Percentiles rank a stretch among this genome's conserved stretches.
Conservation (phyloP, 1,140 invertebrate species). For the Tetranychus cinnabarinus region DNA sequence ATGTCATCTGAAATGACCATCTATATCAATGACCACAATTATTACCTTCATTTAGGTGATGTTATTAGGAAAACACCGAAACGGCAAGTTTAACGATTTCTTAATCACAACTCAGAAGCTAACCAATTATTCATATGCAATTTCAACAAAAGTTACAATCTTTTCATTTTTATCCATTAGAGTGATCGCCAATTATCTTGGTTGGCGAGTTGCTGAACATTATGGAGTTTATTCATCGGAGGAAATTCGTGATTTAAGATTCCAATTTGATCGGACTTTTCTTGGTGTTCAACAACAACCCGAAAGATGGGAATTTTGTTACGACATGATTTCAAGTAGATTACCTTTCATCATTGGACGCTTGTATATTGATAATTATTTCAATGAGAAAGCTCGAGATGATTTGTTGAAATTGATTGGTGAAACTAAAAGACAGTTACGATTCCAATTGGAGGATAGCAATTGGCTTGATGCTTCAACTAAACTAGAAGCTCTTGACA, state of each 20-base stretch:
- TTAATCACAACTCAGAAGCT: neutral
- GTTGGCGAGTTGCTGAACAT: constrained; percentile 41
- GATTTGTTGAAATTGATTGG: constrained; percentile 12
- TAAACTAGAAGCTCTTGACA: constrained; percentile 31
- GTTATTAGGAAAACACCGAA: neutral
- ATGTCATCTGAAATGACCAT: neutral
- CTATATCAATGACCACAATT: neutral
- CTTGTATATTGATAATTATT: constrained; percentile 25
- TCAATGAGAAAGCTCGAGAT: constrained; percentile 24
- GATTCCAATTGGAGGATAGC: constrained; percentile 34
- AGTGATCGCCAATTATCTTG: constrained; percentile 21
- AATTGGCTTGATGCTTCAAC: constrained; percentile 80
- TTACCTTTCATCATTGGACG: neutral
- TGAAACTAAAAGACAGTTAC: constrained; percentile 14
- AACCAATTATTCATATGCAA: no score
- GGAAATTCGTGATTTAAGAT: neutral
- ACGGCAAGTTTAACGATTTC: neutral
- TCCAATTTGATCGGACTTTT: neutral
- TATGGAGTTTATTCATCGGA: neutral
- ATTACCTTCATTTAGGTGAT: neutral
- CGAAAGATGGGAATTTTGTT: neutral
- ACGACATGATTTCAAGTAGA: neutral
- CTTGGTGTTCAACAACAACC: neutral
- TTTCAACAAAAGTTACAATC: neutral
- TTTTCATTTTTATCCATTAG: neutral